Evolutionary conservation across 2,113 vertebrate species (phyloP).

Genomic region (Aphyosemion australe): DNA sequence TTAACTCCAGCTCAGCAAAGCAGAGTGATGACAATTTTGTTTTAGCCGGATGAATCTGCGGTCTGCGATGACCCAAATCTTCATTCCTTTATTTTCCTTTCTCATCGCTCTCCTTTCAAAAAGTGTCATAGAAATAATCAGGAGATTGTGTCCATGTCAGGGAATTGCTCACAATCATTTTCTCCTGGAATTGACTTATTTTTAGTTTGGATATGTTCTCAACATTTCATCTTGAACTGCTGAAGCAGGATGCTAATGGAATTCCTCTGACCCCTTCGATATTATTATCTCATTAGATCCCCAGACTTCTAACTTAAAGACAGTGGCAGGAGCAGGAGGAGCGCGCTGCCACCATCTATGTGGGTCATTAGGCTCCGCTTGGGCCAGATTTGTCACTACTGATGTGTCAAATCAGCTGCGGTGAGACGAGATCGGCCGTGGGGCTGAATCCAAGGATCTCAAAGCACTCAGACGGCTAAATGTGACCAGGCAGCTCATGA

Average conservation of each 20-base stretch:
- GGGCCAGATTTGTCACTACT: constrained; percentile 47
- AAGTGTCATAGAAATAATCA: constrained; percentile 25
- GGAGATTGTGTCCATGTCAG: constrained; percentile 45
- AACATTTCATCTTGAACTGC: background rate
- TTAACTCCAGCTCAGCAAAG: constrained; percentile 59
- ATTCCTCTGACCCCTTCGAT: constrained; percentile 7
- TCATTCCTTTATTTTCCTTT: constrained; percentile 26
- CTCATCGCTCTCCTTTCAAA: constrained; percentile 16
- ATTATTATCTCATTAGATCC: constrained; percentile 20
- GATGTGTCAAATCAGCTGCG: constrained; percentile 58
- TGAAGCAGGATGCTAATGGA: constrained; percentile 3
- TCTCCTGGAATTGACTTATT: constrained; percentile 31
- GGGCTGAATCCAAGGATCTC: constrained; percentile 19
- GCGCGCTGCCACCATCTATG: constrained; percentile 17
- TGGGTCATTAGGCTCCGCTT: constrained; percentile 56
- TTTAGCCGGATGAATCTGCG: constrained; percentile 66
- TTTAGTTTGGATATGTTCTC: background rate
- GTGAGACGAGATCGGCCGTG: constrained; percentile 23
- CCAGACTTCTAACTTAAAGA: background rate
- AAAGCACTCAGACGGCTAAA: constrained; percentile 5
- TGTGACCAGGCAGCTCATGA: constrained; percentile 28
- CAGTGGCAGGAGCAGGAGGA: constrained; percentile 2
- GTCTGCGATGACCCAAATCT: constrained; percentile 64
- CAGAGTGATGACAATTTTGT: constrained; percentile 67
- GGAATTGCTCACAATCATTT: constrained; percentile 37